phyloP scores from a whole-genome alignment of 2,113 vertebrate genomes.

The Pelecanus crispus region DNA sequence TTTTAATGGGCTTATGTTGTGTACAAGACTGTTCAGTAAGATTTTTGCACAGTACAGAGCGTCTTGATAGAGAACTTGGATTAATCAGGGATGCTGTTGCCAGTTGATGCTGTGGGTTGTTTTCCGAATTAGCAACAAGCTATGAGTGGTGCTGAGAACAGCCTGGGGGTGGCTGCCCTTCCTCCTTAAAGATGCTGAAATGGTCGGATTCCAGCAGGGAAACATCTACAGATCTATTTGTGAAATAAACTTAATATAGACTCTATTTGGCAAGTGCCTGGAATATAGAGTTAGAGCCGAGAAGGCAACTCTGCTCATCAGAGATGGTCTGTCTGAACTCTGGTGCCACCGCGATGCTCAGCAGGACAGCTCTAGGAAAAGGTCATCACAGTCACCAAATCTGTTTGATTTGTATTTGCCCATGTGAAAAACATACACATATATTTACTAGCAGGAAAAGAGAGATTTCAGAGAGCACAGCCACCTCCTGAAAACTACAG shows the following conservation, averaged over 20 bases:
- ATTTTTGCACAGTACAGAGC: conserved; percentile 27
- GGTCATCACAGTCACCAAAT: background rate
- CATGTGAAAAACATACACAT: background rate
- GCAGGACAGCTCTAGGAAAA: fast-evolving
- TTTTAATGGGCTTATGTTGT: conserved; percentile 64
- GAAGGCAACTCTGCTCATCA: background rate
- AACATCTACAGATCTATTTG: background rate
- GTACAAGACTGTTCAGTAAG: conserved; percentile 38
- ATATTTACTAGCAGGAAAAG: background rate
- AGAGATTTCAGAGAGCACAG: background rate
- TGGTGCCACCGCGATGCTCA: fast-evolving
- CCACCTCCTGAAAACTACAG: background rate
- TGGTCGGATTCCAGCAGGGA: background rate
- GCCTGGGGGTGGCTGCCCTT: background rate
- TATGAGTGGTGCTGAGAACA: background rate
- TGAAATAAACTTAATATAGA: background rate
- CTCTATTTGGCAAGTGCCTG: background rate
- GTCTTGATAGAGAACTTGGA: conserved; percentile 56
- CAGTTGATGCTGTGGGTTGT: background rate
- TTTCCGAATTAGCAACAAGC: conserved; percentile 50
- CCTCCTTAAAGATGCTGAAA: conserved; percentile 4
- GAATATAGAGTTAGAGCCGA: background rate
- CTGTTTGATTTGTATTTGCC: background rate
- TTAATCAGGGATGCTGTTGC: conserved; percentile 56
- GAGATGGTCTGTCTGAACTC: background rate